Base-by-base conservation (phyloP, 2,888 invertebrate genomes). In the Tetragonula carbonaria region DNA sequence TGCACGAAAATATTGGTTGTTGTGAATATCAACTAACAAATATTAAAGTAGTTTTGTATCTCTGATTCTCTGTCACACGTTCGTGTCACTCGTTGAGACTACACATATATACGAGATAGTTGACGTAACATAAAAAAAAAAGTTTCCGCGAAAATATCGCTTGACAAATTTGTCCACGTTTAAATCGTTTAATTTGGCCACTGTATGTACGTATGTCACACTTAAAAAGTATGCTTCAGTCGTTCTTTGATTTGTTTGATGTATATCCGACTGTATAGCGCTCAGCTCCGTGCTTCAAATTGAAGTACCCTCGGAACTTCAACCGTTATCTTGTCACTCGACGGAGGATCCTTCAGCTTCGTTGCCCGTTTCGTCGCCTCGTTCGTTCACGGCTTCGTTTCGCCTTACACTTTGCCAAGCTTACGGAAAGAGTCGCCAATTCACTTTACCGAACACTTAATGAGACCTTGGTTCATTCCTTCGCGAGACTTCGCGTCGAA, bases 221-320 rank as follows among this genome's bases (percentile, higher is more conserved):
- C 45, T 45, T 45, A 8, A 8, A 45, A 8, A 45, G 38, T 38
- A 8, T 8, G 38, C 33, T 33, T 33, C 33, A 33, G 1, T 55
- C 14, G 53, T 45, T 53, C 53, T 28, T 50, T 23, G 33, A 62
- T 75, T 67, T 59, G 59, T 67, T 74, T 16, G 50, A 55, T 51
- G 28, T 80, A 28, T 51, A 51, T 66, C 74, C 38, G 50, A 23
- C 53, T 65, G 13, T 66, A 11, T 2, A n/a, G 38, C 21, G 50
- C 59, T 50, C 21, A 51, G 28, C 38, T 11, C 50, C 55, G 57
- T 75, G 65, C 74, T 80, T 80, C 53, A 67, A 14, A 4, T 28
- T 53, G 57, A 71, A 82, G 82, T 33, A 62, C 70, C 57, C 76
- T 80, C 66, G 70, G 59, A 18, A 67, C 75, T 65, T 83, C 67